Base-by-base conservation (phyloP, 1,140 invertebrate genomes). In the Armadillidium nasatum region DNA sequence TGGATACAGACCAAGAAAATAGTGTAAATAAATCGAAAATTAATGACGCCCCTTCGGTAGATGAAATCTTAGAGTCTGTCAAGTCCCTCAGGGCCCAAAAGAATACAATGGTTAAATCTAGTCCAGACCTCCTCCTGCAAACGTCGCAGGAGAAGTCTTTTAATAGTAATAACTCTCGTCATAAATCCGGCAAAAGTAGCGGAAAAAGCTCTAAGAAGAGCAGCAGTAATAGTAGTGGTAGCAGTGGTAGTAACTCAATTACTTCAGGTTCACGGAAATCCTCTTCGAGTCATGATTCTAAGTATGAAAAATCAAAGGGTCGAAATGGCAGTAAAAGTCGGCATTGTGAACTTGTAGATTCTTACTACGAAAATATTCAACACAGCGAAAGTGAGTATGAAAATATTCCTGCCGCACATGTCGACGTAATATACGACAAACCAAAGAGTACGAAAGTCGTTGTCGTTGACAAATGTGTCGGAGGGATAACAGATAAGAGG, bases 1-100 rank as follows among this genome's bases (percentile, higher is more conserved):
- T 81, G 74, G 76, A 76, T 13, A 72, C 76, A 19, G 79, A 74
- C 7, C 50, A 76, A 21, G 73, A 72, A 71, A 73, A 75, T 60
- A 69, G 45, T 19, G 19, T 19, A 13, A 60, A 60, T 60, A 78
- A 72, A 60, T 67, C 75, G 10, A 78, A 71, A 44, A 45, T 81
- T 3, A 76, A 76, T n/a, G 74, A 77, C n/a, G 81, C 74, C 15
- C 81, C 81, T 10, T 81, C 81, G 21, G 77, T 81, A 60, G 81
- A 81, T 70, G 81, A 81, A 74, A 81, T 81, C 74, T 76, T 81
- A 44, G 81, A 81, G 77, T 81, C 81, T 7, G 81, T 81, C 22
- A 81, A 80, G 68, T 72, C 68, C 69, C 71, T 81, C 10, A 73
- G 81, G n/a, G 78, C 73, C 70, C 77, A 78, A 75, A 81, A 78